Conservation (phyloP, 1,140 invertebrate genomes). For the Harpegnathos saltator region DNA sequence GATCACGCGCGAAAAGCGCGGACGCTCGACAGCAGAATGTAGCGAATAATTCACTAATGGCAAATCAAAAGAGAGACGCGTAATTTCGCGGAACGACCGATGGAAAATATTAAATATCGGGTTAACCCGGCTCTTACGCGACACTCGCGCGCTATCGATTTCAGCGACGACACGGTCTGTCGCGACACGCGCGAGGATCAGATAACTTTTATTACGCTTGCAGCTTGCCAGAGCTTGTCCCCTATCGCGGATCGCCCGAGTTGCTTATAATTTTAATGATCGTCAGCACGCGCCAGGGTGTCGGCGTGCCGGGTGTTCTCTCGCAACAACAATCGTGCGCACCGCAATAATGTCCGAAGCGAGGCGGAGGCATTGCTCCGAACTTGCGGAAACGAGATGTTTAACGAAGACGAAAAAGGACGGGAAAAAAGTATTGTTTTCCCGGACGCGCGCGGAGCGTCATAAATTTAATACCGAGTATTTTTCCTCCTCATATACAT, state of each 20-base stretch:
- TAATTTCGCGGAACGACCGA: neutral
- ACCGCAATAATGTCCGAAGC: neutral
- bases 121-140: neutral
- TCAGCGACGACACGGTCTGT: neutral
- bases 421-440: neutral
- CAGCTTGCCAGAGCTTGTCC: neutral
- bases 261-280: slow-evolving; percentile 50
- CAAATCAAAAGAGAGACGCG: neutral
- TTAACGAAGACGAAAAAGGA: neutral
- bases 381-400: slow-evolving; percentile 2
- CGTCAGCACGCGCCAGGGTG: neutral
- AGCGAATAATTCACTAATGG: too few relatives aligned
- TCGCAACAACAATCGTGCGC: neutral
- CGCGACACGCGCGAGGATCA: slow-evolving; percentile 19
- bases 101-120: neutral
- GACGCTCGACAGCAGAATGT: too few relatives aligned
- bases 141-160: neutral
- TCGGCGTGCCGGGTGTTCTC: neutral
- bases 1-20: too few relatives aligned
- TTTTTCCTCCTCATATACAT: slow-evolving; percentile 7
- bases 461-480: slow-evolving; percentile 48
- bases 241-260: neutral
- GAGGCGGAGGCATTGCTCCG: neutral
- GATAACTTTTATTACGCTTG: slow-evolving; percentile 46
- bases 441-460: neutral